phyloP scores from a whole-genome alignment of 2,113 vertebrate genomes.

The Muntiacus reevesi region DNA sequence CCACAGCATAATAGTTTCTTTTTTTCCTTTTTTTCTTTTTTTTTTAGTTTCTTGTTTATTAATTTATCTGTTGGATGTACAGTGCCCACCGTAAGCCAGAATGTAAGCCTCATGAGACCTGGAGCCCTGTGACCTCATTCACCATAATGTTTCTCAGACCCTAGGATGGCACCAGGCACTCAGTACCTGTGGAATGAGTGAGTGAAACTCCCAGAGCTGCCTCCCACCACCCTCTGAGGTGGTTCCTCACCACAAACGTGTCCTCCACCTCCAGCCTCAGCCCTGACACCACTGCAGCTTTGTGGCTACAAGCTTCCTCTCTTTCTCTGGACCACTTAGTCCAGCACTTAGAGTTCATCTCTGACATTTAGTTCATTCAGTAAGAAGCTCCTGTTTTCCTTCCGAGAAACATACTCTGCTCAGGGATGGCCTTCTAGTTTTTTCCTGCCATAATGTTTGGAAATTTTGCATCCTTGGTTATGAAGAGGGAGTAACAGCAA shows the following conservation, averaged over 20 bases:
- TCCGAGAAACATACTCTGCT: neutral
- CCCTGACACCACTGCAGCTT: neutral
- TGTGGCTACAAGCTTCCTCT: neutral
- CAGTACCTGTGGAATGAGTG: neutral
- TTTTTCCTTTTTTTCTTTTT: too few relatives aligned
- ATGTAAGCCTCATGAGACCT: neutral
- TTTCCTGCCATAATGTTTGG: neutral
- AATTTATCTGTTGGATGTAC: neutral
- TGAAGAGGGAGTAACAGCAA: neutral
- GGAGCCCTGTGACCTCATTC: neutral
- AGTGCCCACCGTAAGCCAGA: neutral
- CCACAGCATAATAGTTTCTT: neutral
- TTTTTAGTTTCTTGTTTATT: neutral
- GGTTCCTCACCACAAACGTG: neutral
- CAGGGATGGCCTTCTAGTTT: neutral
- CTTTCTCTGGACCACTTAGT: neutral
- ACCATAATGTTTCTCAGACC: neutral
- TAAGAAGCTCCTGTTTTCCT: neutral
- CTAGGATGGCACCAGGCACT: neutral
- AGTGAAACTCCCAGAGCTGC: neutral
- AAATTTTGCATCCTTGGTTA: neutral
- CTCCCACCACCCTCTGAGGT: neutral
- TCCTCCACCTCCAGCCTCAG: neutral
- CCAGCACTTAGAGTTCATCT: neutral
- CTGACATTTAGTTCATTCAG: neutral